Conservation (phyloP, 2,797 vertebrate species). For the Peromyscus eremicus region DNA sequence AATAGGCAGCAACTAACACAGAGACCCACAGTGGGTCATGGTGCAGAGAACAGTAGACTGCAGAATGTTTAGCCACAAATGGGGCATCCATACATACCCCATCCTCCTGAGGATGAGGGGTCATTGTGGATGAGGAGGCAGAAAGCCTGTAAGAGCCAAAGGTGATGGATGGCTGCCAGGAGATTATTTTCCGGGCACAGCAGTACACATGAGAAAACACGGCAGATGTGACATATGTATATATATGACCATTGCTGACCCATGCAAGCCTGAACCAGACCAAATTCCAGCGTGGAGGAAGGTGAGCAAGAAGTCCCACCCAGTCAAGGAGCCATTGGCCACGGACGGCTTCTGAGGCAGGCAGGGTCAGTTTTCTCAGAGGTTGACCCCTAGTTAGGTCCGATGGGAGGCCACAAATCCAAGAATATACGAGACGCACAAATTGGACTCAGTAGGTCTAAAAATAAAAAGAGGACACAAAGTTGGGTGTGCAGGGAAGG, state of each 20-base stretch:
- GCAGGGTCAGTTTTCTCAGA: neutral
- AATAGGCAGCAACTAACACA: neutral
- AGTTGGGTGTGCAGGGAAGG: too few species aligned
- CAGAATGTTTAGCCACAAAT: neutral
- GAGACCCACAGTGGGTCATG: neutral
- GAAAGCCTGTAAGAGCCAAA: neutral
- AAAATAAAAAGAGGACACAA: neutral
- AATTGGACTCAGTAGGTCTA: neutral
- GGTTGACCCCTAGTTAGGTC: too few species aligned
- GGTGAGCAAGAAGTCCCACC: neutral
- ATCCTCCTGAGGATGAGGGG: neutral
- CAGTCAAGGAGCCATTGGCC: neutral
- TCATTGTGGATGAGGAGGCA: neutral
- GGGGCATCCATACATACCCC: neutral
- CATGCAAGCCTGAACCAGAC: neutral
- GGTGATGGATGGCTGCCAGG: neutral
- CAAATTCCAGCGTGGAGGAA: neutral
- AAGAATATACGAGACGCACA: neutral
- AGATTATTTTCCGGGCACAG: neutral
- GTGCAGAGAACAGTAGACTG: neutral
- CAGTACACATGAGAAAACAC: neutral
- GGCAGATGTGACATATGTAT: neutral
- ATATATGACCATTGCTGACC: too few species aligned
- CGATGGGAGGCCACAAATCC: neutral
- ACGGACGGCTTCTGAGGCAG: neutral